phyloP scores from a whole-genome alignment of 2,888 invertebrate genomes.

The Proisotoma minuta region DNA sequence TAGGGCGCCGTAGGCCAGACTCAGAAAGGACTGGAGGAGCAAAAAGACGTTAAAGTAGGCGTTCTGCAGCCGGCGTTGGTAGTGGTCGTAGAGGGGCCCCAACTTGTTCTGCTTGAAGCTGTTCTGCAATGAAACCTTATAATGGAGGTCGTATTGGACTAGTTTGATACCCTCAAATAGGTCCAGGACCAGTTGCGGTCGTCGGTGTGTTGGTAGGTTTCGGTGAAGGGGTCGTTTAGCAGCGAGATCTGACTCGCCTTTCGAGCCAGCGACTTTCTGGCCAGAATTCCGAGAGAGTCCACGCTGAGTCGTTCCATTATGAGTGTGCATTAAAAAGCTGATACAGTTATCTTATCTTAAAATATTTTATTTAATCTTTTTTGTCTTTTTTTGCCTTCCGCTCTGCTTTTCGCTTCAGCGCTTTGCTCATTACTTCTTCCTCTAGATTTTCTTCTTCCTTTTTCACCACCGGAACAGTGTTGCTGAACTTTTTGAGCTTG shows the following conservation, averaged over 20 bases:
- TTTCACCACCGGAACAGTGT: conserved; percentile 57
- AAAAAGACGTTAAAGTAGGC: conserved; percentile 73
- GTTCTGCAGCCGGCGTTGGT: conserved; percentile 71
- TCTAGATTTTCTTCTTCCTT: conserved; percentile 28
- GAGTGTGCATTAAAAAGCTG: conserved; percentile 1
- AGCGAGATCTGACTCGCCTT: conserved; percentile 39
- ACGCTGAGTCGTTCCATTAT: conserved; percentile 35
- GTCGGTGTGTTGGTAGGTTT: conserved; percentile 46
- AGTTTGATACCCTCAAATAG: conserved; percentile 57
- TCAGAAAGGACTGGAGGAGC: conserved; percentile 63
- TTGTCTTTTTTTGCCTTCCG: conserved; percentile 4
- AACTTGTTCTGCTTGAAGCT: conserved; percentile 71
- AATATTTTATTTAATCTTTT: conserved; percentile 1
- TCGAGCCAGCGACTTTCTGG: conserved; percentile 34
- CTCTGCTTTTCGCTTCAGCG: neutral
- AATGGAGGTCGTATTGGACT: neutral
- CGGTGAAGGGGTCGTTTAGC: conserved; percentile 36
- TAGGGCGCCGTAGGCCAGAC: conserved; percentile 57
- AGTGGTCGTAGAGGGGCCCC: conserved; percentile 68
- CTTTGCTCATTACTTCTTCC: conserved; percentile 15
- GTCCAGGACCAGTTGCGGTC: conserved; percentile 61
- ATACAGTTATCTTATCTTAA: neutral
- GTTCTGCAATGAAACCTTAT: conserved; percentile 55
- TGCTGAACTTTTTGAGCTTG: conserved; percentile 93
- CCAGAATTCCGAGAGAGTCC: conserved; percentile 32